Base-by-base conservation (phyloP, 1,140 invertebrate species). In the Tigriopus japonicus region DNA sequence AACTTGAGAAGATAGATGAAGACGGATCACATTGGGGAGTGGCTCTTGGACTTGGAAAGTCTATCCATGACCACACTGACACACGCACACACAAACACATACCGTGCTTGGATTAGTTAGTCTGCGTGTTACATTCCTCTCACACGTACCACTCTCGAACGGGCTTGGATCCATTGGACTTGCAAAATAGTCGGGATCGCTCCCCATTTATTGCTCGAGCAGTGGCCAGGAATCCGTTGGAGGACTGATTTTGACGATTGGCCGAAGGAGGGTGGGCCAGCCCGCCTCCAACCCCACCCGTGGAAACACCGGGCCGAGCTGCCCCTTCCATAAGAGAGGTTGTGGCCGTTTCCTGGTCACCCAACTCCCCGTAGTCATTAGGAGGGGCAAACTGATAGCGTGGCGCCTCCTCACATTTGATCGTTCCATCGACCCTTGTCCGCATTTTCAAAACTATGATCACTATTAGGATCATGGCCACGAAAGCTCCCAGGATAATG, bases 81-180 rank as follows among this genome's bases (percentile, higher is more conserved):
- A 9, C 28, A 35, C 28, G 9, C 28, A 35, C 28, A 35, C 28
- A 35, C 28, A 35, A 35, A 35, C 28, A 35, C 28, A 35, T 35
- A 35, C 28, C 28, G 28, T 35, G 28, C 9, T 35, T 35, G 28
- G 28, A 3, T 35, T 35, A 35, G 28, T 35, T 35, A 35, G 28
- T 35, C 28, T 35, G 28, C 28, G 28, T 35, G 28, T 35, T n/a
- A n/a, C n/a, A n/a, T n/a, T 35, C 28, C 28, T 41, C 28, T 61
- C 45, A 61, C 14, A 61, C 59, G 53, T 61, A 61, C 59, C 59
- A 61, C 35, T 61, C 59, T 42, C 59, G 45, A 12, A 61, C 59
- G 12, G 59, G 59, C 21, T 61, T 61, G 12, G 43, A 54, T 9
- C 59, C 45, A 61, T 61, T 61, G 19, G 59, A 54, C 40, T 61